These are phyloP conservation scores for Hoplostethus atlanticus DNA, from an alignment of 2,797 vertebrate genomes.

Conservation along the genomic window DNA sequence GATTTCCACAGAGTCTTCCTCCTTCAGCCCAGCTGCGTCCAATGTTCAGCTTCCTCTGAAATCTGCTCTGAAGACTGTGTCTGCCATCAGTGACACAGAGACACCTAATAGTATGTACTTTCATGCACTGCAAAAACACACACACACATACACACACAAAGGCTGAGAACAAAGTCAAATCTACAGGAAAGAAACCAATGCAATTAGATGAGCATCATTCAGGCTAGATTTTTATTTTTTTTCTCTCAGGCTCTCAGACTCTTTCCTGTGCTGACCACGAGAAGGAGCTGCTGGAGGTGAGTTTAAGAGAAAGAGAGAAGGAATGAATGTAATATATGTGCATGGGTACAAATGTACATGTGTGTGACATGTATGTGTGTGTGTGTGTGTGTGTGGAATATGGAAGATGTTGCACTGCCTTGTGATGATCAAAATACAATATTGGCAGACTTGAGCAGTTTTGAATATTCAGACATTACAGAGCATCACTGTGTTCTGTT, in stretches of 20 bases:
- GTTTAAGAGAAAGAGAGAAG: constrained; percentile 21
- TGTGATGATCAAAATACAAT: background rate
- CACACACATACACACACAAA: constrained; percentile 10
- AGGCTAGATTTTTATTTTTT: constrained; percentile 21
- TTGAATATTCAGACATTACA: background rate
- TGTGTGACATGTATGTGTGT: constrained; percentile 32
- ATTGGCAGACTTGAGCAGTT: background rate
- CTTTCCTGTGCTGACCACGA: constrained; percentile 89
- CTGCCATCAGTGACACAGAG: constrained; percentile 84
- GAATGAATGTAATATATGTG: background rate
- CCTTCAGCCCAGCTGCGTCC: constrained; percentile 81
- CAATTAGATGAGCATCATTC: constrained; percentile 5
- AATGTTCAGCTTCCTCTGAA: constrained; percentile 92
- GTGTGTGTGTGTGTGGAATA: constrained; percentile 17
- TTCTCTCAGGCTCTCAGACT: constrained; percentile 83
- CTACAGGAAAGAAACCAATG: background rate
- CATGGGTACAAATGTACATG: constrained; percentile 36
- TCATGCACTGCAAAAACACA: constrained; percentile 1
- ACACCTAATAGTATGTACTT: constrained; percentile 80
- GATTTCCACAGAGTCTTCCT: constrained; percentile 92
- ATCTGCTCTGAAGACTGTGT: constrained; percentile 90
- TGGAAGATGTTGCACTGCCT: background rate
- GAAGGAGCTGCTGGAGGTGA: constrained; percentile 89
- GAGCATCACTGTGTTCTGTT: background rate
- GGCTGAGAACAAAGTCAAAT: constrained; percentile 4